These are phyloP conservation scores for Entomobrya multifasciata DNA, from an alignment of 2,888 invertebrate species.

Conservation along the genomic window DNA sequence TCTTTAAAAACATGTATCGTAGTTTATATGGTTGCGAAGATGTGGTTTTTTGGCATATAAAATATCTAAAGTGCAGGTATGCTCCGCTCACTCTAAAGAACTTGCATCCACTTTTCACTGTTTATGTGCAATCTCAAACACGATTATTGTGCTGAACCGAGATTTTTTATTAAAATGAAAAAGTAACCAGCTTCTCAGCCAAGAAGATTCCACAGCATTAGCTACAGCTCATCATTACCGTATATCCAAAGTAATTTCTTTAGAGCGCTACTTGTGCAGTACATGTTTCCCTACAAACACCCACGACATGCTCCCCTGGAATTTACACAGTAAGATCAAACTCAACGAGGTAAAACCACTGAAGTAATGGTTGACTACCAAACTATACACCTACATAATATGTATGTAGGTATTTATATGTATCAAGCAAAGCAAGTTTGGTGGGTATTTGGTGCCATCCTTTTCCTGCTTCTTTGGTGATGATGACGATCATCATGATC, in stretches of 20 bases:
- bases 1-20: no score
- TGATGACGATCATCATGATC: neutral
- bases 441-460: constrained; percentile 18
- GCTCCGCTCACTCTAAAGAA: neutral
- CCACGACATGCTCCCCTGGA: no score
- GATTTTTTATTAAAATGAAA: neutral
- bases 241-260: no score
- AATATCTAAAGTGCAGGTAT: no score
- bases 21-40: no score
- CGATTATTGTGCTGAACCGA: neutral
- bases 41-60: no score
- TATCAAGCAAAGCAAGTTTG: neutral
- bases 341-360: constrained; percentile 4
- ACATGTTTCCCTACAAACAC: no score
- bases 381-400: neutral
- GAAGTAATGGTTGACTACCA: neutral
- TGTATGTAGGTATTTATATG: neutral
- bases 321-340: neutral
- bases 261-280: no score
- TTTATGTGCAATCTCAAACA: neutral
- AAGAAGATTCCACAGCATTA: no score
- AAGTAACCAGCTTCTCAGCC: no score
- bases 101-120: neutral
- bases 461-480: constrained; percentile 17
- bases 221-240: no score